A percentile compares a stretch with the other conserved stretches of the same genome.
phyloP scores from a whole-genome alignment of 2,797 vertebrate genomes.

The Neosilurus mollespiculum region DNA sequence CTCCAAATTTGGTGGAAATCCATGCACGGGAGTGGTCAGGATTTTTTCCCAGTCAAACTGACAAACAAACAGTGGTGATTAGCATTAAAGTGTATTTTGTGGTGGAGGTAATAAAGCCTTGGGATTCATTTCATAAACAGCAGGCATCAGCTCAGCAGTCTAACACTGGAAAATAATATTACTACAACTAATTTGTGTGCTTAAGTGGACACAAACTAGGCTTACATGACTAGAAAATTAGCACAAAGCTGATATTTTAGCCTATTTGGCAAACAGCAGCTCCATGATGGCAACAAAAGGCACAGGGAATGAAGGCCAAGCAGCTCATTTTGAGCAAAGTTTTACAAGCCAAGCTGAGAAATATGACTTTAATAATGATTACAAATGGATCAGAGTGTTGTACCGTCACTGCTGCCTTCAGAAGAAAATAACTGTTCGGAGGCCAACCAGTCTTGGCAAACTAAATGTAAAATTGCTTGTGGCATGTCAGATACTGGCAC shows the following conservation, averaged over 20 bases:
- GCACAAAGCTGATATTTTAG: not conserved
- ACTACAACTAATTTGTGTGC: not conserved
- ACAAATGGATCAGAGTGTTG: constrained; percentile 66
- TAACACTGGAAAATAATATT: not conserved
- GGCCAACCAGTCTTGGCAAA: constrained; percentile 62
- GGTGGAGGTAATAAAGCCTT: not conserved
- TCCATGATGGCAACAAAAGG: constrained; percentile 16
- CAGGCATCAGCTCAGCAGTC: not conserved
- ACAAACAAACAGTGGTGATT: too few relatives aligned
- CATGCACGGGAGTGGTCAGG: too few relatives aligned
- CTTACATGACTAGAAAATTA: not conserved
- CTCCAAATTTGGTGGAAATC: too few relatives aligned
- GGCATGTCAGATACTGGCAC: constrained; percentile 69
- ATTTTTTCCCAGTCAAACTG: too few relatives aligned
- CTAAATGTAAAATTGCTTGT: constrained; percentile 77
- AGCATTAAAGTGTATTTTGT: too few relatives aligned
- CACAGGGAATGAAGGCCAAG: constrained; percentile 14
- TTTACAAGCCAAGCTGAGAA: constrained; percentile 69
- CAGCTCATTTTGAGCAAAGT: constrained; percentile 67
- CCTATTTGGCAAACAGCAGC: constrained; percentile 27
- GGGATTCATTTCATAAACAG: not conserved
- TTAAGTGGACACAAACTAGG: constrained; percentile 10
- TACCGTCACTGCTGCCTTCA: constrained; percentile 54
- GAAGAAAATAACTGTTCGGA: constrained; percentile 59
- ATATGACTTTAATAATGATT: constrained; percentile 76